Percentiles rank a stretch among this genome's conserved stretches.
These are phyloP conservation scores for Balaenoptera acutorostrata DNA, from an alignment of 2,113 vertebrate genomes.

Conservation along the genomic window DNA sequence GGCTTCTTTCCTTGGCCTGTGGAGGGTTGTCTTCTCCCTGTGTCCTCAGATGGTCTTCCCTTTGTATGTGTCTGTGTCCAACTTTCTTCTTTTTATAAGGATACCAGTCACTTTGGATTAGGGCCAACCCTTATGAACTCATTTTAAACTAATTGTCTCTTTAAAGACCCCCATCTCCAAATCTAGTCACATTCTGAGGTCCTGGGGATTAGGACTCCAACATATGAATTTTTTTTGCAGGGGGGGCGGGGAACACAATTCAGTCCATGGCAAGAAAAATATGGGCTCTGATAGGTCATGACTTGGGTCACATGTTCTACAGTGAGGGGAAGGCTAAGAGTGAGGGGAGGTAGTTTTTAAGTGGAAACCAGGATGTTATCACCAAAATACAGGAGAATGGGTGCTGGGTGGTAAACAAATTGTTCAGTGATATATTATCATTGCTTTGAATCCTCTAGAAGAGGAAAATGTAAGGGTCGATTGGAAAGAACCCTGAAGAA, in stretches of 20 bases:
- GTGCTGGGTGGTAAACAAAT: neutral
- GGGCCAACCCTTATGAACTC: neutral
- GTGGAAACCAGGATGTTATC: neutral
- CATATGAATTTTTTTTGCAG: neutral
- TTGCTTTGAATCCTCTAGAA: neutral
- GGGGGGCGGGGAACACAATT: neutral
- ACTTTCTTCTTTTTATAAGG: neutral
- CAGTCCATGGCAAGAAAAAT: neutral
- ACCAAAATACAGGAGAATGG: neutral
- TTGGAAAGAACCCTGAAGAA: neutral
- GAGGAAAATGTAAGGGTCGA: neutral
- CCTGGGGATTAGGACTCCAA: neutral
- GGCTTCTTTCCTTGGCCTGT: neutral
- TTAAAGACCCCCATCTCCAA: neutral
- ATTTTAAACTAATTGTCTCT: conserved; percentile 15
- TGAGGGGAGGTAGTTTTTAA: neutral
- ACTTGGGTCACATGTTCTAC: neutral
- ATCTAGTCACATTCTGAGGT: neutral
- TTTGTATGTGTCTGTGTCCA: neutral
- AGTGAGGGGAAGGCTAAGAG: neutral
- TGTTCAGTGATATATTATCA: neutral
- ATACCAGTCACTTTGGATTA: neutral
- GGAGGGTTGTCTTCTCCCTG: neutral
- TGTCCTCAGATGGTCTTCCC: neutral
- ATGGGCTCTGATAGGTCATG: neutral